Evolutionary conservation across 2,113 vertebrate species (phyloP).

Genomic region (Monarcha castaneiventris): DNA sequence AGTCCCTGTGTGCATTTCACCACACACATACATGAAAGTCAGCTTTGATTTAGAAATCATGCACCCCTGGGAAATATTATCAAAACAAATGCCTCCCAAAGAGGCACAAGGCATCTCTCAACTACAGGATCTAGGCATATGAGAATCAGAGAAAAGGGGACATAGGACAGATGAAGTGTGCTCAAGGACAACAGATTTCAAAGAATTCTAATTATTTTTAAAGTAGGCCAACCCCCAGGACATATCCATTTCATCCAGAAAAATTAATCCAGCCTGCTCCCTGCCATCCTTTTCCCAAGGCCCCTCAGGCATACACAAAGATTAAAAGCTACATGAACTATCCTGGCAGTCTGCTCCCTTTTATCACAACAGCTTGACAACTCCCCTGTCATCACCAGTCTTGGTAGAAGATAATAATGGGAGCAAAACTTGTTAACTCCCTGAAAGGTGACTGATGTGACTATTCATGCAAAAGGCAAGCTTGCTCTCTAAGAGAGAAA

Average conservation of each 20-base stretch:
- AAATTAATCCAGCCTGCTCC: conserved; percentile 61
- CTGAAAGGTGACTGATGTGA: neutral
- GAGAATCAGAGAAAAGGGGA: neutral
- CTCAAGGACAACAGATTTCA: conserved; percentile 58
- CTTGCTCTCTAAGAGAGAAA: neutral
- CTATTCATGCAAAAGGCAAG: neutral
- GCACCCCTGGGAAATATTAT: neutral
- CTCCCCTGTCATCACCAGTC: conserved; percentile 40
- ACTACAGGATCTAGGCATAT: neutral
- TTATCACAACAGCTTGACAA: conserved; percentile 62
- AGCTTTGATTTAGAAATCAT: neutral
- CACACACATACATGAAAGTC: neutral
- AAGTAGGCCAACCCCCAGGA: conserved; percentile 63
- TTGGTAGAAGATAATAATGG: conserved; percentile 1
- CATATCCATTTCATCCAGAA: conserved; percentile 58
- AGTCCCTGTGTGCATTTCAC: neutral
- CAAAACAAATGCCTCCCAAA: conserved; percentile 3
- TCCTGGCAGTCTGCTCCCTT: conserved; percentile 50
- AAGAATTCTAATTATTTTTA: conserved; percentile 60
- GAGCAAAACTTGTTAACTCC: conserved; percentile 26
- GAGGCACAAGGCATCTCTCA: neutral
- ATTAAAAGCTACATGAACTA: conserved; percentile 60
- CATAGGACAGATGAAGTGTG: neutral
- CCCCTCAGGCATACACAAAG: conserved; percentile 59
- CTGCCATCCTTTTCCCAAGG: conserved; percentile 47